Conservation (phyloP, 2,888 invertebrate genomes). For the Tuta absoluta region DNA sequence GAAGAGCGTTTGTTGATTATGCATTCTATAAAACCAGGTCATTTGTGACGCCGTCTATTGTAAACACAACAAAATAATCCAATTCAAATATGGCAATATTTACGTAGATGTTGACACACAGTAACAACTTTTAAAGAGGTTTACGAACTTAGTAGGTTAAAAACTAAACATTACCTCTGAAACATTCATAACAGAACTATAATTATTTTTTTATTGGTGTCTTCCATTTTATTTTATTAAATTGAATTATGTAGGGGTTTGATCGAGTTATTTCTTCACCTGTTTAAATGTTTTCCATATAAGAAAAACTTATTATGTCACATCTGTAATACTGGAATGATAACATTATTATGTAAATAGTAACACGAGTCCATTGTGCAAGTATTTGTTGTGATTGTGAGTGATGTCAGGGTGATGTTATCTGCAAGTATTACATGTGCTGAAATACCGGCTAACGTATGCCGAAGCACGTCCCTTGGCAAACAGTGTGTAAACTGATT, state of each 20-base stretch:
- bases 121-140: too few species aligned
- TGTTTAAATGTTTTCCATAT: too few species aligned
- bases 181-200: too few species aligned
- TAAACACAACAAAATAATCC: background rate
- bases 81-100: background rate
- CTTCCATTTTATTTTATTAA: too few species aligned
- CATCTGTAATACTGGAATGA: slow-evolving; percentile 33
- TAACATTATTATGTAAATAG: slow-evolving; percentile 29
- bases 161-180: too few species aligned
- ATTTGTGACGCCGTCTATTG: background rate
- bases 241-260: too few species aligned
- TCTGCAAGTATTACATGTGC: slow-evolving; percentile 23
- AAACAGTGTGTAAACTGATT: slow-evolving; percentile 11
- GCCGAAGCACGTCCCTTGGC: slow-evolving; percentile 11
- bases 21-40: background rate
- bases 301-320: background rate
- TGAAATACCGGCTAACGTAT: slow-evolving; percentile 20
- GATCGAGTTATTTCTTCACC: too few species aligned
- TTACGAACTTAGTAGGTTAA: too few species aligned
- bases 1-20: background rate
- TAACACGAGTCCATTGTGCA: slow-evolving; percentile 24
- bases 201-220: too few species aligned
- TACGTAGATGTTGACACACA: too few species aligned
- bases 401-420: slow-evolving; percentile 31
- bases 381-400: slow-evolving; percentile 29